Evolutionary conservation across 1,140 invertebrate species (phyloP).

Genomic region (Oreohelix idahoensis): DNA sequence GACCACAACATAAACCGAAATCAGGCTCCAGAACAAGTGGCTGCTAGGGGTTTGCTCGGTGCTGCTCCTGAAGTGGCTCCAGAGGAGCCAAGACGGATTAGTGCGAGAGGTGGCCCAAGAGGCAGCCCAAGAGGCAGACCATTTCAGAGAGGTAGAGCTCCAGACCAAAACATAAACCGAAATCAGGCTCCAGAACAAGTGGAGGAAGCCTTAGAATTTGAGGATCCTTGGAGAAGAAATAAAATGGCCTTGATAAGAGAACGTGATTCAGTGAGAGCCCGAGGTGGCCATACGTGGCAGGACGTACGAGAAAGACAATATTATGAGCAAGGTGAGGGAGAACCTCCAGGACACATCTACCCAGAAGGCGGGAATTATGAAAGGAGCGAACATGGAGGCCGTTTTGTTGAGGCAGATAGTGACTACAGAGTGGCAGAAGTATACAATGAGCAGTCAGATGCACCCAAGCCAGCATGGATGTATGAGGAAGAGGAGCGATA

Average conservation of each 20-base stretch:
- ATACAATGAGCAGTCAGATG: background rate
- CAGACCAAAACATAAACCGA: background rate
- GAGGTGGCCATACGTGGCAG: background rate
- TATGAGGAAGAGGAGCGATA: background rate
- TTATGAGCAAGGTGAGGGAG: background rate
- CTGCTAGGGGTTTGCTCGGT: too few species aligned
- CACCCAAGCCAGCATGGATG: background rate
- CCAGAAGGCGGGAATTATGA: background rate
- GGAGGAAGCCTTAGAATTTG: background rate
- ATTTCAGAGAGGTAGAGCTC: background rate
- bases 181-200: background rate
- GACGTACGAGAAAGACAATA: background rate
- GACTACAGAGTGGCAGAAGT: background rate
- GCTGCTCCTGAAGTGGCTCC: too few species aligned
- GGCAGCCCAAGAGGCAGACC: background rate
- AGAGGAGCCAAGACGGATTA: too few species aligned
- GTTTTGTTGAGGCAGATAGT: background rate
- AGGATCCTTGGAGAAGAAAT: background rate
- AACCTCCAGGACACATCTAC: background rate
- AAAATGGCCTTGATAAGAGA: background rate
- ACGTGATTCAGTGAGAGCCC: background rate
- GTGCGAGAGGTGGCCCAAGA: background rate
- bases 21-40: background rate
- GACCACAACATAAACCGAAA: background rate
- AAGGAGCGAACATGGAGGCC: background rate